Evolutionary conservation across 1,140 invertebrate species (phyloP).

Genomic region (Platyscapa corneri): DNA sequence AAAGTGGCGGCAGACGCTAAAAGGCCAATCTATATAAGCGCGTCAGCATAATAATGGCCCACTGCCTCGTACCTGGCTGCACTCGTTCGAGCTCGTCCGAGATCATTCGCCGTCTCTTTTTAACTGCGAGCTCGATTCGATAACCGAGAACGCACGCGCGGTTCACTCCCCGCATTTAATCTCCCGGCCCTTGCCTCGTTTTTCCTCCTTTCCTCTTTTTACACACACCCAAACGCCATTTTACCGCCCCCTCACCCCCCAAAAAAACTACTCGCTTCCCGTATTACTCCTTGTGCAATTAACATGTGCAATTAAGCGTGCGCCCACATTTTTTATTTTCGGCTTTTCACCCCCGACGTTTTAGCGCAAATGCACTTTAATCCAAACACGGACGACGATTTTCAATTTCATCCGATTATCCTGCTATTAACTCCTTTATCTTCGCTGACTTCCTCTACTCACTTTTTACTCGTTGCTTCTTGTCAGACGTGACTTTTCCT

Average conservation of each 20-base stretch:
- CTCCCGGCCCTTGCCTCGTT: constrained; percentile 17
- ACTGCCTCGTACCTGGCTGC: background rate
- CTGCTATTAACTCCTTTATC: too few species aligned
- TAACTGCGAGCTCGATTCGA: constrained; percentile 48
- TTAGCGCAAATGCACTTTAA: too few species aligned
- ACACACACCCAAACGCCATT: constrained; percentile 34
- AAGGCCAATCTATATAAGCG: constrained; percentile 53
- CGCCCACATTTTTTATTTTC: too few species aligned
- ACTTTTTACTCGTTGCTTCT: too few species aligned
- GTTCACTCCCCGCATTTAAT: constrained; percentile 31
- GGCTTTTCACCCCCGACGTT: too few species aligned
- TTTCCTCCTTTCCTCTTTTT: background rate
- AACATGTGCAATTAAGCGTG: background rate
- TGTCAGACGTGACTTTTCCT: too few species aligned
- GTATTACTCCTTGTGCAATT: constrained; percentile 10
- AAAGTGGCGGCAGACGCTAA: constrained; percentile 49
- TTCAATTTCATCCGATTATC: too few species aligned
- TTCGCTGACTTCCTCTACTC: too few species aligned
- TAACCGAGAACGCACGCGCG: constrained; percentile 44
- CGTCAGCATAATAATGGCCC: constrained; percentile 47
- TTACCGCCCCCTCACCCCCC: constrained; percentile 1
- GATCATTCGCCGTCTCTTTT: constrained; percentile 11
- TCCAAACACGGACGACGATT: too few species aligned
- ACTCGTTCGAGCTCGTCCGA: too few species aligned
- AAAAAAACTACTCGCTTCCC: background rate